Percentiles rank a stretch among this genome's conserved stretches.
Conservation (phyloP, 2,113 vertebrate species). For the Motacilla alba region DNA sequence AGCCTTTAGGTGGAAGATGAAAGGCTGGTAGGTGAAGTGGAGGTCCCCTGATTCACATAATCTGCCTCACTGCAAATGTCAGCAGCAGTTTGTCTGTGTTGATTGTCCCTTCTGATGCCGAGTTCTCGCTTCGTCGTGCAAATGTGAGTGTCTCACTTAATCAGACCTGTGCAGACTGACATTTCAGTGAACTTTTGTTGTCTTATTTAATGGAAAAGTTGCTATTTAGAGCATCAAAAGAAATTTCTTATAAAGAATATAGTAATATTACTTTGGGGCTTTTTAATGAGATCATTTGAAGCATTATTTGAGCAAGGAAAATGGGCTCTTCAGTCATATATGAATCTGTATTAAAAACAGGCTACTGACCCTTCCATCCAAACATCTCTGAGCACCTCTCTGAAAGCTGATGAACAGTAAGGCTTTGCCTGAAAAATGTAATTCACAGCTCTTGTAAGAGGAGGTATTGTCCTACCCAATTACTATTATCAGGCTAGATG, state of each 20-base stretch:
- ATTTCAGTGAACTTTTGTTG: not conserved
- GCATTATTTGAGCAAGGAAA: not conserved
- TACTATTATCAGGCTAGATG: not conserved
- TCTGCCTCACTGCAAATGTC: not conserved
- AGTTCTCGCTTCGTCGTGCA: not conserved
- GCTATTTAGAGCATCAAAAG: slow-evolving; percentile 5
- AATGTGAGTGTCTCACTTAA: not conserved
- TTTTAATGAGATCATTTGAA: not conserved
- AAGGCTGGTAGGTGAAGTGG: not conserved
- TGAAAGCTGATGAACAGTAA: not conserved
- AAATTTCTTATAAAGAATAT: not conserved
- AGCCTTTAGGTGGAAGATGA: not conserved
- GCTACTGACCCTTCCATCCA: not conserved
- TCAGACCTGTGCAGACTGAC: not conserved
- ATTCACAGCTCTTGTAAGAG: not conserved
- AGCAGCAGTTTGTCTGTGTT: not conserved
- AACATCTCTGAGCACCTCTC: not conserved
- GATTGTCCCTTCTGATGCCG: not conserved
- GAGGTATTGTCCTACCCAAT: not conserved
- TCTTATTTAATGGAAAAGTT: not conserved
- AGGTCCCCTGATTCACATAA: not conserved
- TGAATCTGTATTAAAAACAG: not conserved
- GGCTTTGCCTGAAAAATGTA: not conserved
- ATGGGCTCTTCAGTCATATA: not conserved
- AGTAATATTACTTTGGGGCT: not conserved